Percentiles rank a stretch among this genome's conserved stretches.
These are phyloP conservation scores for Trachymyrmex cornetzi DNA, from an alignment of 1,140 invertebrate genomes.

Conservation along the genomic window DNA sequence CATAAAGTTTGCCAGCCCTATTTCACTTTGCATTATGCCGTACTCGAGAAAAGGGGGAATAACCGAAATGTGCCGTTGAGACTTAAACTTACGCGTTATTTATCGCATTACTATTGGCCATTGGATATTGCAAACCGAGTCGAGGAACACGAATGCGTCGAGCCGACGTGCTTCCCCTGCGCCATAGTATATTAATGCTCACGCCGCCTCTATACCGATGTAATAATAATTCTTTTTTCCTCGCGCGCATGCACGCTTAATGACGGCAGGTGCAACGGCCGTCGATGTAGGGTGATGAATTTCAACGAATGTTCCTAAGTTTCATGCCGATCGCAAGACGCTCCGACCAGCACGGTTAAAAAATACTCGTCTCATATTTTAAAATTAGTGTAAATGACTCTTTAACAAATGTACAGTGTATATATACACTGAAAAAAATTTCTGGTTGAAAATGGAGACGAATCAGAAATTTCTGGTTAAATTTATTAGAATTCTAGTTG, in stretches of 20 bases:
- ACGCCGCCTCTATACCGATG: slow-evolving; percentile 38
- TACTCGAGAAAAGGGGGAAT: slow-evolving; percentile 15
- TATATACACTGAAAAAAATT: no score
- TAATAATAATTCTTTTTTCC: slow-evolving; percentile 58
- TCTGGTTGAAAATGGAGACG: no score
- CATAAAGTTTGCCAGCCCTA: neutral
- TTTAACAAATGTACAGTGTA: neutral
- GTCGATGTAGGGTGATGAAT: slow-evolving; percentile 34
- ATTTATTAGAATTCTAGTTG: no score
- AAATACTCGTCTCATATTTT: neutral
- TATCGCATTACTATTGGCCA: slow-evolving; percentile 38
- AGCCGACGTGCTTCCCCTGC: slow-evolving; percentile 22
- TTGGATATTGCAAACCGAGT: neutral
- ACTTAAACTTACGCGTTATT: slow-evolving; percentile 25
- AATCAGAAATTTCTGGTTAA: no score
- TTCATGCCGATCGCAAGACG: neutral
- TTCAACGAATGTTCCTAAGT: slow-evolving; percentile 37
- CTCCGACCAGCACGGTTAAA: neutral
- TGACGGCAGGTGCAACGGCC: slow-evolving; percentile 55
- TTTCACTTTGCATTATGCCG: neutral
- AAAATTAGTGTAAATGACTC: neutral
- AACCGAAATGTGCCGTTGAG: slow-evolving; percentile 43
- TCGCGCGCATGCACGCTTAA: slow-evolving; percentile 51
- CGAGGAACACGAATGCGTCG: slow-evolving; percentile 56
- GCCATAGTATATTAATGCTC: slow-evolving; percentile 60